Percentiles rank a stretch among this genome's conserved stretches.
Conservation (phyloP, 1,140 invertebrate species). For the Drosophila sproati region DNA sequence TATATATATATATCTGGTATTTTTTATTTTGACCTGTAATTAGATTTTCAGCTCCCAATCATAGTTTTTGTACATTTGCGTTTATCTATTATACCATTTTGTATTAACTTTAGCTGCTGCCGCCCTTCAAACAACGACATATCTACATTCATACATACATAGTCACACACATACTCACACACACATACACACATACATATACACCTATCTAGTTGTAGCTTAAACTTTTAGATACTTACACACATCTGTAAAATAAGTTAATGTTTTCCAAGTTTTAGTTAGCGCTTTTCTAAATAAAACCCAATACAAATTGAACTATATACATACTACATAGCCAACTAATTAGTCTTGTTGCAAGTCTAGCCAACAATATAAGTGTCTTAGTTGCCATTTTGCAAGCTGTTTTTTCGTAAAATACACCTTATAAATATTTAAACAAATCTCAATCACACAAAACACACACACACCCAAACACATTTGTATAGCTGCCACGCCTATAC, state of each 20-base stretch:
- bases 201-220: conserved; percentile 61
- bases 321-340: conserved; percentile 41
- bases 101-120: conserved; percentile 68
- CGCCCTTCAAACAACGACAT: conserved; percentile 39
- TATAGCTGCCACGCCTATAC: conserved; percentile 64
- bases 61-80: conserved; percentile 50
- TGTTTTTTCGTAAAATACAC: conserved; percentile 50
- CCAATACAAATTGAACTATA: conserved; percentile 39
- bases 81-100: conserved; percentile 31
- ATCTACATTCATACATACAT: conserved; percentile 2
- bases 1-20: conserved; percentile 16
- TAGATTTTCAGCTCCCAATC: conserved; percentile 50
- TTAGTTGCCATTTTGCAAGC: conserved; percentile 73
- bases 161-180: conserved; percentile 26
- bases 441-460: conserved; percentile 1
- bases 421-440: conserved; percentile 24
- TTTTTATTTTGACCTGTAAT: conserved; percentile 61
- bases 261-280: conserved; percentile 70
- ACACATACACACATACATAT: conserved; percentile 16
- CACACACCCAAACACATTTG: conserved; percentile 28
- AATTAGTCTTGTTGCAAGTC: conserved; percentile 54
- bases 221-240: conserved; percentile 48
- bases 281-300: conserved; percentile 59
- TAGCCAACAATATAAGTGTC: conserved; percentile 65
- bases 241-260: conserved; percentile 65